These are phyloP conservation scores for Leptopilina clavipes DNA, from an alignment of 1,140 invertebrate species.

Conservation along the genomic window DNA sequence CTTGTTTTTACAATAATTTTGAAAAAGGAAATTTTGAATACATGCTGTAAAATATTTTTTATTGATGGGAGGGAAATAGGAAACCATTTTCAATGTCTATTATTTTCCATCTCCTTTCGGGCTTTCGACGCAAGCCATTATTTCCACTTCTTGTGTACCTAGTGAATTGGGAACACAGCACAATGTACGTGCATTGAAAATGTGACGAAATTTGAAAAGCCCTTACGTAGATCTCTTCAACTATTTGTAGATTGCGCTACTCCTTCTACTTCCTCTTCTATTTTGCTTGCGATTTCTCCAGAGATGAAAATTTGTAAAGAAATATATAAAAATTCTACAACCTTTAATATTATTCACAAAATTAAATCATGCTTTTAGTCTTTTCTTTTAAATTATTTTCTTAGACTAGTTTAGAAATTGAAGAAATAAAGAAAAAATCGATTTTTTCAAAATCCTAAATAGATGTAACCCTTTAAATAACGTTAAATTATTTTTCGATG, in stretches of 20 bases:
- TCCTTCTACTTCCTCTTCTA: neutral
- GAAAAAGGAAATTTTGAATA: no score
- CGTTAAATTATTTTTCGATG: no score
- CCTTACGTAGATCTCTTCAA: slow-evolving; percentile 19
- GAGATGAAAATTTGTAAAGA: neutral
- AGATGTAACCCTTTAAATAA: no score
- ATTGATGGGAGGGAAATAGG: neutral
- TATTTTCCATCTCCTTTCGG: neutral
- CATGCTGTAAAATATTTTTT: no score
- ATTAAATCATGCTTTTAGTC: neutral
- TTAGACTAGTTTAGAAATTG: no score
- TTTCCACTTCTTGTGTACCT: slow-evolving; percentile 15
- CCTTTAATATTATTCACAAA: neutral
- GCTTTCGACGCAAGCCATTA: slow-evolving; percentile 1
- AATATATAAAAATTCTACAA: neutral
- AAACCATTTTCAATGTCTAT: neutral
- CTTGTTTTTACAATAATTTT: no score
- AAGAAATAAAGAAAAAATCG: no score
- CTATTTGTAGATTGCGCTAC: slow-evolving; percentile 2
- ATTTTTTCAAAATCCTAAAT: no score
- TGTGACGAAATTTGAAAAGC: slow-evolving; percentile 19
- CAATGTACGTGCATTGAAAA: slow-evolving; percentile 16
- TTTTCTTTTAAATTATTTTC: no score
- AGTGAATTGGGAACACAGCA: slow-evolving; percentile 15
- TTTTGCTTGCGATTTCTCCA: slow-evolving; percentile 1